Percentiles rank a stretch among this genome's conserved stretches.
These are phyloP conservation scores for Drosophila subobscura DNA, from an alignment of 1,140 invertebrate genomes.

Conservation along the genomic window DNA sequence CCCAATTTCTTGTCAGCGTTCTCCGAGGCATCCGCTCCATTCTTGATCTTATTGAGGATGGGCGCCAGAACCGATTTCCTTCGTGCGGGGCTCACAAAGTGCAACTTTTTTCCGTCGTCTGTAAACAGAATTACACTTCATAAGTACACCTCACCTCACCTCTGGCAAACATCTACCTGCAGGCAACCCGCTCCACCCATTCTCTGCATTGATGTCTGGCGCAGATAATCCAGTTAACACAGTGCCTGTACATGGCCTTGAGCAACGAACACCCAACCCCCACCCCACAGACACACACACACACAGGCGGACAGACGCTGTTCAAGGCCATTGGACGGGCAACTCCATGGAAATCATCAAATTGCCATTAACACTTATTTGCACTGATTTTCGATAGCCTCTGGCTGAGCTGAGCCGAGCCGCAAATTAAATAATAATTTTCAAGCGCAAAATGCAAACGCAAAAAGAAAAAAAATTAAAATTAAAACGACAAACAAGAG, in stretches of 20 bases:
- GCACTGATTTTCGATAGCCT: slow-evolving; percentile 28
- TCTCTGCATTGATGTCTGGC: slow-evolving; percentile 11
- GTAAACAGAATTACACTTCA: slow-evolving; percentile 67
- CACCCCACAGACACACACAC: neutral
- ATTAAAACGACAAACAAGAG: too few species aligned
- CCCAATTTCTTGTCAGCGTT: slow-evolving; percentile 68
- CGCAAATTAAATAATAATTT: slow-evolving; percentile 50
- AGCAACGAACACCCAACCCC: slow-evolving; percentile 7
- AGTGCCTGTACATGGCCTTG: slow-evolving; percentile 29
- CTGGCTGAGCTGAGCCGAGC: slow-evolving; percentile 2
- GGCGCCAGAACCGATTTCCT: slow-evolving; percentile 80
- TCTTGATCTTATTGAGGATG: slow-evolving; percentile 79
- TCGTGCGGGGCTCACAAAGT: slow-evolving; percentile 78
- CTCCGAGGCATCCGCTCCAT: slow-evolving; percentile 61
- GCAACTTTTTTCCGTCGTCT: slow-evolving; percentile 83
- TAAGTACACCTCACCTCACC: neutral
- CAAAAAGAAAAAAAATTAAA: neutral
- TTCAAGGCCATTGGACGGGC: slow-evolving; percentile 37
- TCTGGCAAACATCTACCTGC: neutral
- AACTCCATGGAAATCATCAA: slow-evolving; percentile 19
- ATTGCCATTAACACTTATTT: slow-evolving; percentile 43
- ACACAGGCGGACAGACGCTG: slow-evolving; percentile 2
- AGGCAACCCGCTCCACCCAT: neutral
- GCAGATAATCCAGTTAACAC: slow-evolving; percentile 33
- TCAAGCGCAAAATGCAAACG: slow-evolving; percentile 29